A percentile compares a stretch with the other conserved stretches of the same genome.
Evolutionary conservation across 2,113 vertebrate genomes (phyloP).

Genomic region (Nannospalax galili): DNA sequence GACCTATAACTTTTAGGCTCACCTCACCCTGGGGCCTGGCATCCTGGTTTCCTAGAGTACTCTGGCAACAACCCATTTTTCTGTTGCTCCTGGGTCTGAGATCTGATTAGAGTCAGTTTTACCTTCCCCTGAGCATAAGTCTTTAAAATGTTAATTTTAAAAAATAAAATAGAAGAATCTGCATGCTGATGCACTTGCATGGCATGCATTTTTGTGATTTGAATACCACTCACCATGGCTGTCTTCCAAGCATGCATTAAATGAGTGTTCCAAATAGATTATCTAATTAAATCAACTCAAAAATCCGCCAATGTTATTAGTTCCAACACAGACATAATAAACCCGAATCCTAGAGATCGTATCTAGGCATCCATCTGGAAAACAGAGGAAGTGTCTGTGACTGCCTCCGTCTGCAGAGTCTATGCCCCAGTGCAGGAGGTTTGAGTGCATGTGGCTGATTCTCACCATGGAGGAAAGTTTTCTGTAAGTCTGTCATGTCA

Average conservation of each 20-base stretch:
- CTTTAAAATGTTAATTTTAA: neutral
- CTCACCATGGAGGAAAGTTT: neutral
- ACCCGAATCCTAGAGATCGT: neutral
- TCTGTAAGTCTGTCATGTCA: neutral
- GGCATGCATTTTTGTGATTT: neutral
- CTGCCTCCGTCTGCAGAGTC: neutral
- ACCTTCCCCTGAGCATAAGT: neutral
- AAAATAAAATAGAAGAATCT: too few relatives aligned
- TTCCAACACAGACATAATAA: neutral
- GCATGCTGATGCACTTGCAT: too few relatives aligned
- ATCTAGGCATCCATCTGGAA: neutral
- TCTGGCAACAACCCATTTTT: neutral
- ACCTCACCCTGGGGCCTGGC: too few relatives aligned
- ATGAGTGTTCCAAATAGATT: neutral
- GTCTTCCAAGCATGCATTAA: conserved; percentile 5
- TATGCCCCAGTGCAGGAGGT: neutral
- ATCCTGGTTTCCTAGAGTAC: too few relatives aligned
- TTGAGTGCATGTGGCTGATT: neutral
- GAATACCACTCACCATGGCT: neutral
- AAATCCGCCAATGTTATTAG: neutral
- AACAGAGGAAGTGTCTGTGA: neutral
- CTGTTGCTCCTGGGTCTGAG: neutral
- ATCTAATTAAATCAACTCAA: neutral
- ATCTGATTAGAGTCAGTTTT: neutral
- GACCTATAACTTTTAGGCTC: too few relatives aligned